phyloP scores from a whole-genome alignment of 2,113 vertebrate genomes.

The Echinops telfairi region DNA sequence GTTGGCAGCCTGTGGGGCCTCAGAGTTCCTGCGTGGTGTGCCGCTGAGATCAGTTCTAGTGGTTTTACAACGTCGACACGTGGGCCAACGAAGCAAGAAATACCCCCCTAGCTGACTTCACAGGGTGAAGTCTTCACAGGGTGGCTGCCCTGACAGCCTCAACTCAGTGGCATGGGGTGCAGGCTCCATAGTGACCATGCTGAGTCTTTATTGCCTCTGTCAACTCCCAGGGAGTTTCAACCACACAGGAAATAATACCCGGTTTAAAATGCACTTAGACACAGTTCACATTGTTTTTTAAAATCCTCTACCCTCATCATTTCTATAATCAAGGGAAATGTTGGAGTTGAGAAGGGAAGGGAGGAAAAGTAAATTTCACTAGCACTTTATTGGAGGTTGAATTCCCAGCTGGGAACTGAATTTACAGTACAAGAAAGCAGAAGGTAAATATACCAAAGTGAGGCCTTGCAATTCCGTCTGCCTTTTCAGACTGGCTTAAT shows the following conservation, averaged over 20 bases:
- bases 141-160: neutral
- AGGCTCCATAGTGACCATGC: neutral
- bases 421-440: constrained; percentile 64
- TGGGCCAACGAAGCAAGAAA: constrained; percentile 31
- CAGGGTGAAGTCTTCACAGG: constrained; percentile 1
- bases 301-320: constrained; percentile 24
- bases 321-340: constrained; percentile 39
- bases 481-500: constrained; percentile 68
- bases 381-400: constrained; percentile 63
- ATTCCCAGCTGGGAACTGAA: constrained; percentile 63
- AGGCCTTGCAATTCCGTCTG: constrained; percentile 37
- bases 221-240: neutral
- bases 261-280: constrained; percentile 62
- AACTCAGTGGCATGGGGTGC: neutral
- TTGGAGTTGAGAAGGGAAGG: constrained; percentile 1
- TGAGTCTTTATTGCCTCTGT: constrained; percentile 25
- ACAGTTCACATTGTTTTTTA: constrained; percentile 31
- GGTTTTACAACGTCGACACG: neutral
- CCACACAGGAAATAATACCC: constrained; percentile 40
- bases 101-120: neutral
- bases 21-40: neutral
- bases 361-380: constrained; percentile 62
- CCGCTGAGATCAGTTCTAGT: neutral
- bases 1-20: neutral
- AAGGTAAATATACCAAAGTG: constrained; percentile 51